Evolutionary conservation across 1,140 invertebrate genomes (phyloP), one percentile per base, ranked within the genome.

Genomic region (Drosophila insularis): DNA sequence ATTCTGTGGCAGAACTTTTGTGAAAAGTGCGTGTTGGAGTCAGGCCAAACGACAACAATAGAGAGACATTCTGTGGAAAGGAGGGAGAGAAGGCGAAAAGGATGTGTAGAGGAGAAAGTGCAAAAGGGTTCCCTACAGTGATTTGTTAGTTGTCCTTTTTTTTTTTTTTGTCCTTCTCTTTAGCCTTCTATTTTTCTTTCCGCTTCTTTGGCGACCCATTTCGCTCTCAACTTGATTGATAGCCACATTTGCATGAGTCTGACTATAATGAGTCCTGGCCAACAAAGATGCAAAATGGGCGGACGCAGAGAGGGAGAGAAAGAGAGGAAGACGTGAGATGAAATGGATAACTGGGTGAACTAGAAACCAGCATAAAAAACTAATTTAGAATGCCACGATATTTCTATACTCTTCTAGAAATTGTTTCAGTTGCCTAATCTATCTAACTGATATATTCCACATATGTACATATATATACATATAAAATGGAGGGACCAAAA

Each of bases 181-280:
- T 60, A 50, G 17, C 53, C 32, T 23, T 43, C 19, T 59, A 58
- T 35, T 35, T 1, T 71, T 63, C 50, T 55, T 59, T 19, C 11
- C 19, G 43, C 43, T 46, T 46, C 14, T 23, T 67, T 62, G 43
- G 71, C 63, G 68, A 68, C 74, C 74, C 74, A 76, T 62, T 71
- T 77, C 39, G 53, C 68, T 54, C 32, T 53, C 40, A 17, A 50
- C 63, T 63, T 87, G 84, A 89, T 89, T 89, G 85, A 89, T 89
- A 73, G 84, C 85, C 80, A 70, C 84, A 89, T 89, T 89, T 89
- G 84, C 84, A 89, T 80, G 71, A 60, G 46, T 35, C 63, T 46
- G 53, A 65, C 23, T 62, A 80, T 89, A 87, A 87, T 89, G 84
- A 87, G 84, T 68, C 69, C 77, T 58, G 55, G 73, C 73, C 76